A percentile compares a stretch with the other conserved stretches of the same genome.
Conservation (phyloP, 1,140 invertebrate species). For the Trichoplusia ni region DNA sequence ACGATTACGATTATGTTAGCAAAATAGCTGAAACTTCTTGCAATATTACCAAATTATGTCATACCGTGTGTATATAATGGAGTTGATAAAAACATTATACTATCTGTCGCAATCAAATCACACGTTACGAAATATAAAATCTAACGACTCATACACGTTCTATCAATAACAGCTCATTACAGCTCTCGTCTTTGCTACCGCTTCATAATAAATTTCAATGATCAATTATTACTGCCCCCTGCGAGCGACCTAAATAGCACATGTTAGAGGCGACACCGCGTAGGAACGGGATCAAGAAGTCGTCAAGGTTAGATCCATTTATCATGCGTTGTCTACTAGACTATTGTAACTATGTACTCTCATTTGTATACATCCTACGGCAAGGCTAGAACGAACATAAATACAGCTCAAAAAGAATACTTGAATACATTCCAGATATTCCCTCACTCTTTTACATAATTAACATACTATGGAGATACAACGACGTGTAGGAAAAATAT, state of each 20-base stretch:
- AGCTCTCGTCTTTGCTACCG: background rate
- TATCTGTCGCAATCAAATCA: too few relatives aligned
- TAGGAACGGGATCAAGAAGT: conserved; percentile 75
- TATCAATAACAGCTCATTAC: conserved; percentile 9
- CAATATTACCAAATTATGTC: too few relatives aligned
- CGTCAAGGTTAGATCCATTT: conserved; percentile 78
- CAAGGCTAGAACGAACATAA: conserved; percentile 9
- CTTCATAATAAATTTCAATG: conserved; percentile 32
- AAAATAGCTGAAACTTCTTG: conserved; percentile 34
- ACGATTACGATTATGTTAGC: conserved; percentile 60
- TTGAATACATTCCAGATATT: conserved; percentile 32
- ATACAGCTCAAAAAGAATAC: conserved; percentile 27
- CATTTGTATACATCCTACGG: conserved; percentile 33
- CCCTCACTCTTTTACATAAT: too few relatives aligned
- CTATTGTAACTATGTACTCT: conserved; percentile 44
- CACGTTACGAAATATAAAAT: too few relatives aligned
- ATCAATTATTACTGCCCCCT: conserved; percentile 45
- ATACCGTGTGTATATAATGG: too few relatives aligned
- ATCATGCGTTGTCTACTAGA: conserved; percentile 68
- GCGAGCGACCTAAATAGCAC: conserved; percentile 60
- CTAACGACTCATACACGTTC: background rate
- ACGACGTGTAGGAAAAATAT: conserved; percentile 53
- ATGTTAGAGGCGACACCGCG: conserved; percentile 62
- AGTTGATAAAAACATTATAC: too few relatives aligned
- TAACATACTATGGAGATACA: too few relatives aligned